A percentile compares a stretch with the other conserved stretches of the same genome.
phyloP scores from a whole-genome alignment of 2,888 invertebrate genomes.

The Gandaritis pyraliata region DNA sequence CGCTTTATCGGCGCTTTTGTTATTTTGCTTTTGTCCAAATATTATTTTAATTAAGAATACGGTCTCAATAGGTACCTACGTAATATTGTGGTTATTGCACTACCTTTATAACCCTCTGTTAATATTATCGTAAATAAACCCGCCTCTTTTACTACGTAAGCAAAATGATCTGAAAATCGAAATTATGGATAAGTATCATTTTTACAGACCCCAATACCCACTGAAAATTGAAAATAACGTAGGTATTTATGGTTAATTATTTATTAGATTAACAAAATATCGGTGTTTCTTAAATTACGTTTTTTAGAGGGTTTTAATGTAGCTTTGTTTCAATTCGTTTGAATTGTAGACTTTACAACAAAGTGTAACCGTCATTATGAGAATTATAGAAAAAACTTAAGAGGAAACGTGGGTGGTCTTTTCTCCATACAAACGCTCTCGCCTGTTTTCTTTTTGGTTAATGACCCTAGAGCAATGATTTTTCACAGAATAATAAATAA shows the following conservation, averaged over 20 bases:
- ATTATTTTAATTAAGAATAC: slow-evolving; percentile 22
- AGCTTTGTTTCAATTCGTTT: background rate
- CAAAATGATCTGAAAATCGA: background rate
- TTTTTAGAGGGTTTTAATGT: no score
- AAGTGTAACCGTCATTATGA: slow-evolving; percentile 6
- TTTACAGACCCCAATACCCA: no score
- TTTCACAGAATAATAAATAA: no score
- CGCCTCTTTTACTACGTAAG: background rate
- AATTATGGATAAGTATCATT: no score
- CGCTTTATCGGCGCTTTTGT: slow-evolving; percentile 16
- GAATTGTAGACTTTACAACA: background rate
- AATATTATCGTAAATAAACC: slow-evolving; percentile 11
- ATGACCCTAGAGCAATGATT: no score
- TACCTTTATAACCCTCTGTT: slow-evolving; percentile 11
- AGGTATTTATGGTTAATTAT: no score
- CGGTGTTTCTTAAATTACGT: no score
- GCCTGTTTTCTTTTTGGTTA: no score
- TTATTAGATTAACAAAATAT: no score
- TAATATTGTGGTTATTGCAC: slow-evolving; percentile 13
- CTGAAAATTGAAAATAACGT: no score
- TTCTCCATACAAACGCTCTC: no score
- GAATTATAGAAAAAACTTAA: background rate
- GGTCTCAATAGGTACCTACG: slow-evolving; percentile 6
- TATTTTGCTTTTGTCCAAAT: slow-evolving; percentile 21
- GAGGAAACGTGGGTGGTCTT: no score